A percentile compares a stretch with the other conserved stretches of the same genome.
Conservation (phyloP, 2,113 vertebrate species). For the Thunnus thynnus region DNA sequence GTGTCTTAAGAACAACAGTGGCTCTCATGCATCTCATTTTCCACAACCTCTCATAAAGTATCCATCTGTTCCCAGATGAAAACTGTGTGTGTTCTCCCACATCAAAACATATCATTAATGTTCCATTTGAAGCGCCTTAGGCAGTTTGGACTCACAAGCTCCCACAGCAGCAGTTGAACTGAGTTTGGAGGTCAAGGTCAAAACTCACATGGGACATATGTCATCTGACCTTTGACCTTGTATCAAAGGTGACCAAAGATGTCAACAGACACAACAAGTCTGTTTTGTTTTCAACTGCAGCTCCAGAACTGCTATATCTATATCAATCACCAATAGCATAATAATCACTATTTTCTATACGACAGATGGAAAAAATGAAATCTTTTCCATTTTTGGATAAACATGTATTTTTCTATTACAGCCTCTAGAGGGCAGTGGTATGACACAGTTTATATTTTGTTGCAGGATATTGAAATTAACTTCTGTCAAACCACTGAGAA, state of each 20-base stretch:
- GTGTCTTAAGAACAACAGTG: neutral
- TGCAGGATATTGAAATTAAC: neutral
- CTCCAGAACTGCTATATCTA: neutral
- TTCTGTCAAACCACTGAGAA: neutral
- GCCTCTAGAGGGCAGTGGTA: slow-evolving; percentile 64
- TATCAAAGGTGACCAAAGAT: slow-evolving; percentile 25
- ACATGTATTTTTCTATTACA: neutral
- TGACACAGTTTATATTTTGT: slow-evolving; percentile 16
- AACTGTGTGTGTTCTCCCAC: neutral
- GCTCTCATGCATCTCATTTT: too few species aligned
- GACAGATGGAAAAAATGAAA: neutral
- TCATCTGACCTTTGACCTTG: slow-evolving; percentile 51
- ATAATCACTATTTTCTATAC: neutral
- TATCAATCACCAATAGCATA: neutral
- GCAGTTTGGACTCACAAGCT: slow-evolving; percentile 29
- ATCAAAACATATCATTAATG: neutral
- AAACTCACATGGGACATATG: slow-evolving; percentile 39
- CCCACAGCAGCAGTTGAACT: slow-evolving; percentile 38
- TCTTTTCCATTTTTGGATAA: too few species aligned
- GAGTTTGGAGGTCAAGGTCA: slow-evolving; percentile 52
- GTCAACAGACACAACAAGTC: slow-evolving; percentile 12
- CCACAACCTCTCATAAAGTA: too few species aligned
- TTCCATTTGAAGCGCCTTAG: slow-evolving; percentile 44
- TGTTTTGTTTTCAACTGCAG: neutral
- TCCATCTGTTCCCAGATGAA: slow-evolving; percentile 1